Base-by-base conservation (phyloP, 1,140 invertebrate genomes). In the Lepidurus apus region DNA sequence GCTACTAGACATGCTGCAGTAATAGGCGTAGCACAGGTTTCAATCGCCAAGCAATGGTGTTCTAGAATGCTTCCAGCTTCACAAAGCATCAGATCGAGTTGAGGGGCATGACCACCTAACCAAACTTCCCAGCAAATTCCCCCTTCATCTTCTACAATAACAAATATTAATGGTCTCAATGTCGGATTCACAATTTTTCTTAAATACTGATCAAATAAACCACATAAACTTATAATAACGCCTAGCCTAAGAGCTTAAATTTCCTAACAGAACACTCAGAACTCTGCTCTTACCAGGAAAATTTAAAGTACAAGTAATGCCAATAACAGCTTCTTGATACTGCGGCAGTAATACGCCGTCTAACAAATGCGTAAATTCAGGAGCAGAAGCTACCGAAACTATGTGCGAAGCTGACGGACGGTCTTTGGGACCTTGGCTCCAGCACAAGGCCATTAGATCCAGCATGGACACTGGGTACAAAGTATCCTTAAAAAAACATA, bases 401-500 rank as follows among this genome's bases (percentile, higher is more conserved):
- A 99, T 93, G 84, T 98, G 94, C 83, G 93, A 94, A 0, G 96
- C 95, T 0, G 94, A 93, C 0, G 97, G 97, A 44, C 97, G 88
- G 82, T 93, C 89, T 80, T 91, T 90, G 0, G 96, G 93, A 82
- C 93, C 90, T 81, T 96, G 93, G 5, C 92, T 90, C 97, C 97
- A 99, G 83, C 96, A 98, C 1, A 95, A 88, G 0, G 95, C 94
- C 96, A 99, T 98, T 17, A 97, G 86, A 86, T 98, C 97, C 77
- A 99, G 86, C 81, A 97, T 91, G 83, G 95, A 94, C 80, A 92
- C 92, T 0, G 97, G 96, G 87, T 95, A 95, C 78, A 92, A 86
- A 1, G 91, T 91, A 83, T 94, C 92, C 86, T 82, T 75, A 7
- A 81, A 78, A 26, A 47, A 42, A 81, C 0, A 17, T 42, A 34